Percentiles rank a stretch among this genome's conserved stretches.
Conservation (phyloP, 1,140 invertebrate species). For the Araneus ventricosus region DNA sequence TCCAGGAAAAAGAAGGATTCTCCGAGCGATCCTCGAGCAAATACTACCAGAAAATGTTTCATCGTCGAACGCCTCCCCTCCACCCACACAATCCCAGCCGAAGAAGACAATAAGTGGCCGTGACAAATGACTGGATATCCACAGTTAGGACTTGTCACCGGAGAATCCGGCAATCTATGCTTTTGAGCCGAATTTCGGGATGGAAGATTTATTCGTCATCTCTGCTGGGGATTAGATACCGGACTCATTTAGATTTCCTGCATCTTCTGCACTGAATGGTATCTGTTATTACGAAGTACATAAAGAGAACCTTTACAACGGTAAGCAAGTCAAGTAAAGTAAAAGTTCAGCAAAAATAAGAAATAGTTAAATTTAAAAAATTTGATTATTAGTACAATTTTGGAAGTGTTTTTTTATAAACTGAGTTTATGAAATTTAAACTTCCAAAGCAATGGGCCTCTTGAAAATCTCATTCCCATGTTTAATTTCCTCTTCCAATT, state of each 20-base stretch:
- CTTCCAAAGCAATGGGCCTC: no score
- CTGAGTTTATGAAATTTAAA: no score
- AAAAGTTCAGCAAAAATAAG: no score
- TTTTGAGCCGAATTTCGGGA: slow-evolving; percentile 6
- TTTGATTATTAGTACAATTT: no score
- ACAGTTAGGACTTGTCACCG: slow-evolving; percentile 62
- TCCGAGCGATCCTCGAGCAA: background rate
- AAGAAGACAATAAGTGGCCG: slow-evolving; percentile 52
- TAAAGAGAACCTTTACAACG: no score
- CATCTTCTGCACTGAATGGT: no score
- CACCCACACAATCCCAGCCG: background rate
- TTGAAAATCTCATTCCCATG: no score
- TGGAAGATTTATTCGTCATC: slow-evolving; percentile 22
- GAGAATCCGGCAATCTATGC: slow-evolving; percentile 51
- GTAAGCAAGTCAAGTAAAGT: no score
- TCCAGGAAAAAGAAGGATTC: background rate
- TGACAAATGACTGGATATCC: slow-evolving; percentile 65
- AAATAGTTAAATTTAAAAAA: no score
- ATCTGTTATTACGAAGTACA: no score
- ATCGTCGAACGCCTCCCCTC: background rate
- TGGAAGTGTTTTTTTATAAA: no score
- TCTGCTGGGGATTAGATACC: background rate
- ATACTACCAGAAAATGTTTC: slow-evolving; percentile 36
- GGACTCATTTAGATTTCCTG: slow-evolving; percentile 58
- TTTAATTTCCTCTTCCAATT: no score